A percentile compares a stretch with the other conserved stretches of the same genome.
Conservation (phyloP, 2,888 invertebrate species). For the Silvanus unidentatus region DNA sequence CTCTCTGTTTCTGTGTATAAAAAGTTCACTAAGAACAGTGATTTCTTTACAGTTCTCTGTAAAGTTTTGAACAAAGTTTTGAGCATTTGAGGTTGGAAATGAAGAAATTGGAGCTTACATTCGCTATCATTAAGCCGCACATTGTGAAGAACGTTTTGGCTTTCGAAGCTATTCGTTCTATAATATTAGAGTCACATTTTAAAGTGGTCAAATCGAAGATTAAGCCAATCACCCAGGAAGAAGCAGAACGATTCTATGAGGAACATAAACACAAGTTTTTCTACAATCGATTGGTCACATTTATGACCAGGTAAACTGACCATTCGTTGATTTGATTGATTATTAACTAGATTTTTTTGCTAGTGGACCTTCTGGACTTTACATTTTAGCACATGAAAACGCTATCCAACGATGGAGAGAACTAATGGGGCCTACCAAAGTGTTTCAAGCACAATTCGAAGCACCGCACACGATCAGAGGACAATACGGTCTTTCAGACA, state of each 20-base stretch:
- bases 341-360: no score
- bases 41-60: no score
- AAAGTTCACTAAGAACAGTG: no score
- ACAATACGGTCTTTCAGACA: constrained; percentile 84
- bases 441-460: constrained; percentile 70
- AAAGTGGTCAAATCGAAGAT: constrained; percentile 65
- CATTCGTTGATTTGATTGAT: no score
- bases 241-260: constrained; percentile 71
- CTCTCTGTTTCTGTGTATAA: no score
- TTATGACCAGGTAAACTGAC: constrained; percentile 84
- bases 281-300: constrained; percentile 71
- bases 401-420: constrained; percentile 76
- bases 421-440: constrained; percentile 88
- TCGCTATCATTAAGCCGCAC: constrained; percentile 86
- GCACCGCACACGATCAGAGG: constrained; percentile 77
- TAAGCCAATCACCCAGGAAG: constrained; percentile 53
- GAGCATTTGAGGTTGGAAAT: no score
- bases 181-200: constrained; percentile 64
- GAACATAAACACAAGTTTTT: constrained; percentile 82
- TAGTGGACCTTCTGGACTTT: constrained; percentile 79
- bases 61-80: no score
- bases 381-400: constrained; percentile 70
- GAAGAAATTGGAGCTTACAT: constrained; percentile 59
- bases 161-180: constrained; percentile 59
- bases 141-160: constrained; percentile 70